A percentile compares a stretch with the other conserved stretches of the same genome.
phyloP scores from a whole-genome alignment of 2,113 vertebrate genomes.

The Phrynosoma platyrhinos region DNA sequence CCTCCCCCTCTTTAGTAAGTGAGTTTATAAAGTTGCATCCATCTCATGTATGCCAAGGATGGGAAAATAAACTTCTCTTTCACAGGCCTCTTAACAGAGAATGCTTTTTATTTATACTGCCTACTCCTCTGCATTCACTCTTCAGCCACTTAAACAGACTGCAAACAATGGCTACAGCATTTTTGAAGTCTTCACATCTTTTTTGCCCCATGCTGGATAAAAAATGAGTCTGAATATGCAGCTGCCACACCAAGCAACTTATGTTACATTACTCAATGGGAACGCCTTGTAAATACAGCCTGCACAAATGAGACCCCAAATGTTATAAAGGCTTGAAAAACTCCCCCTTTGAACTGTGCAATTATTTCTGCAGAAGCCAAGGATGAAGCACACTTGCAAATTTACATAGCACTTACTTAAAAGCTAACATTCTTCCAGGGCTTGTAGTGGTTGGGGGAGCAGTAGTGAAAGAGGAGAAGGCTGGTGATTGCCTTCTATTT shows the following conservation, averaged over 20 bases:
- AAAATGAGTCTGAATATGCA: constrained; percentile 48
- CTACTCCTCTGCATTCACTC: constrained; percentile 6
- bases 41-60: neutral
- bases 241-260: constrained; percentile 47
- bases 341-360: constrained; percentile 32
- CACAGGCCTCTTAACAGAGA: neutral
- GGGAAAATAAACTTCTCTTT: constrained; percentile 9
- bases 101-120: neutral
- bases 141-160: constrained; percentile 32
- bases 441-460: constrained; percentile 19
- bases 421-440: constrained; percentile 54
- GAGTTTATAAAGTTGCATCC: neutral
- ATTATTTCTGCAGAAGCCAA: constrained; percentile 13
- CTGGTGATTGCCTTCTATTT: neutral
- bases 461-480: neutral
- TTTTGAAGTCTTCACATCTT: constrained; percentile 37
- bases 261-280: constrained; percentile 52
- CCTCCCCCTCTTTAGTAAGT: neutral
- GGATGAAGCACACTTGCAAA: neutral
- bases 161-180: constrained; percentile 34
- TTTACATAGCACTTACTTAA: constrained; percentile 48
- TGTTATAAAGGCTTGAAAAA: constrained; percentile 34
- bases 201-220: neutral
- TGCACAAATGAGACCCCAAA: constrained; percentile 20
- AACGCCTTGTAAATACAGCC: constrained; percentile 31